These are phyloP conservation scores for Fulmarus glacialis DNA, from an alignment of 2,113 vertebrate genomes.

Conservation along the genomic window DNA sequence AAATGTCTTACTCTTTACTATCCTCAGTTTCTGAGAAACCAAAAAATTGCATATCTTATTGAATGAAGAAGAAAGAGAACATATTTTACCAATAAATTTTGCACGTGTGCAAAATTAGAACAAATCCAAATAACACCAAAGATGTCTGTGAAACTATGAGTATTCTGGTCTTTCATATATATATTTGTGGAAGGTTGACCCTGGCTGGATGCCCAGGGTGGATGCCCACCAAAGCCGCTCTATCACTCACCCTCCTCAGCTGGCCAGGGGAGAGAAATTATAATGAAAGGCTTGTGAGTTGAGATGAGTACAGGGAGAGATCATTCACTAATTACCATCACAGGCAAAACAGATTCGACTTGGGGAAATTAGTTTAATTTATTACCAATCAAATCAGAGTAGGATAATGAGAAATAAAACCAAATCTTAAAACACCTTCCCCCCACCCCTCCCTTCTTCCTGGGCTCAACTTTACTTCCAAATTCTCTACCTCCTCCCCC, in stretches of 20 bases:
- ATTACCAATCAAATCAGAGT: too few species aligned
- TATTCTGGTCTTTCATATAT: background rate
- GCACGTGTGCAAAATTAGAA: background rate
- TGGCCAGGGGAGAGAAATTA: background rate
- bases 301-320: too few species aligned
- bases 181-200: background rate
- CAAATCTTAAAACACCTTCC: too few species aligned
- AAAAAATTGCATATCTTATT: background rate
- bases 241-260: background rate
- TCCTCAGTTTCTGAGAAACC: background rate
- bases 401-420: too few species aligned
- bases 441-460: too few species aligned
- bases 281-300: background rate
- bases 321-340: too few species aligned
- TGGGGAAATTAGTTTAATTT: too few species aligned
- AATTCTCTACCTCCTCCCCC: too few species aligned
- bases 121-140: background rate
- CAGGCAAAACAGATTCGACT: too few species aligned
- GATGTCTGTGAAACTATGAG: background rate
- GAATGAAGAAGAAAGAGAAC: background rate
- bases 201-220: background rate
- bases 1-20: background rate
- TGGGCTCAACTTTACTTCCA: too few species aligned
- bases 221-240: background rate
- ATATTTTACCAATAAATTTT: background rate